These are phyloP conservation scores for Parnassius apollo DNA, from an alignment of 2,888 invertebrate species.

Conservation along the genomic window DNA sequence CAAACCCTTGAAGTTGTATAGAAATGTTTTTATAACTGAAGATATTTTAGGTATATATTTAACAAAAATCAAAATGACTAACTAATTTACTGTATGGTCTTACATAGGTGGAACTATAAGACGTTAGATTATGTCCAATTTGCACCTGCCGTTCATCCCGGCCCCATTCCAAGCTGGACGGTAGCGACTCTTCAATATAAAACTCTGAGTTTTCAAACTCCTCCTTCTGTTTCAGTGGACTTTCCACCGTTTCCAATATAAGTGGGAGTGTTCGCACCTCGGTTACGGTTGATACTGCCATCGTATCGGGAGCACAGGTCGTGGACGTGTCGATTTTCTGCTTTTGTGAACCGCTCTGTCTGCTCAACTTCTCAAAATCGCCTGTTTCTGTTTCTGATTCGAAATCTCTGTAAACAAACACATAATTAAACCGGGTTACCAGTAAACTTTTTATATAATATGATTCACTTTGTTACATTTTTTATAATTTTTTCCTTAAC, in stretches of 20 bases:
- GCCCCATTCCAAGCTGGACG: constrained; percentile 89
- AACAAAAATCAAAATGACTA: too few species aligned
- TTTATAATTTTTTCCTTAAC: too few species aligned
- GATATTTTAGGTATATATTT: too few species aligned
- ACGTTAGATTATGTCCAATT: constrained; percentile 34
- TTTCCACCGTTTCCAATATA: constrained; percentile 48
- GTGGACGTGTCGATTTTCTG: constrained; percentile 64
- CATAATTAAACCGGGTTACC: not conserved
- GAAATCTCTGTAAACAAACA: constrained; percentile 80
- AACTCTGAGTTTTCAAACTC: constrained; percentile 91
- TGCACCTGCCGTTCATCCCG: constrained; percentile 75
- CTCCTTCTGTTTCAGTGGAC: constrained; percentile 37
- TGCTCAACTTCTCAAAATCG: constrained; percentile 88
- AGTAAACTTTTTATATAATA: too few species aligned
- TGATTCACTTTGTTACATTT: too few species aligned
- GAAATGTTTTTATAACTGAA: too few species aligned
- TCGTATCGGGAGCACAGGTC: constrained; percentile 68
- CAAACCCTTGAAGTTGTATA: too few species aligned
- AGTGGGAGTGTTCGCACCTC: constrained; percentile 77
- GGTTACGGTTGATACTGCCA: constrained; percentile 79
- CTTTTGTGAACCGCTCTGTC: constrained; percentile 80
- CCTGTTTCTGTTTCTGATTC: constrained; percentile 92
- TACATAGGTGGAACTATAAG: constrained; percentile 33
- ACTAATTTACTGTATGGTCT: constrained; percentile 22
- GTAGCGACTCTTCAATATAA: constrained; percentile 94